phyloP scores from a whole-genome alignment of 23 tunicate genomes.

The Trididemnum clinides region DNA sequence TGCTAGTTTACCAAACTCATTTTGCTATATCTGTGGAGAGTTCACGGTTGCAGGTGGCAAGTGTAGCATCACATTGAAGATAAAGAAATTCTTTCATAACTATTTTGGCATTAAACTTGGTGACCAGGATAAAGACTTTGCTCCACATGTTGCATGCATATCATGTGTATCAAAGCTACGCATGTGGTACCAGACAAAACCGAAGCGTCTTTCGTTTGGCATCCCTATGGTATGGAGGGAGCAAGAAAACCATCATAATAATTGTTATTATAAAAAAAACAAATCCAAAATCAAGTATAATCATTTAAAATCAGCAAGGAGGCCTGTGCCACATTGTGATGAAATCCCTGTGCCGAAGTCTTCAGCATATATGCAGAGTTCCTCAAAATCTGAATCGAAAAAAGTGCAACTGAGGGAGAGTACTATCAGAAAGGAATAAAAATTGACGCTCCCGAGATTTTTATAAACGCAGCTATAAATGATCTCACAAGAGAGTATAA shows the following conservation, averaged over 20 bases:
- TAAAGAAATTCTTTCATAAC: neutral
- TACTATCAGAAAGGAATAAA: neutral
- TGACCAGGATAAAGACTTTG: slow-evolving; percentile 37
- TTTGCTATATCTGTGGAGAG: slow-evolving; percentile 33
- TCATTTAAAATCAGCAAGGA: slow-evolving; percentile 10
- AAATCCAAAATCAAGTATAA: slow-evolving; percentile 18
- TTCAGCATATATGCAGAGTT: slow-evolving; percentile 1
- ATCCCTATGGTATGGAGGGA: slow-evolving; percentile 37
- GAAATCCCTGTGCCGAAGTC: slow-evolving; percentile 30
- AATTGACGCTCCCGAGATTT: slow-evolving; percentile 13
- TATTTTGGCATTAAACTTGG: slow-evolving; percentile 37
- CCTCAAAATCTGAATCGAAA: slow-evolving; percentile 28
- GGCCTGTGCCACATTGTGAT: slow-evolving; percentile 25
- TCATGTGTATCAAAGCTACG: slow-evolving; percentile 18
- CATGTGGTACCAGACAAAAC: slow-evolving; percentile 27
- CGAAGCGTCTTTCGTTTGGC: slow-evolving; percentile 16
- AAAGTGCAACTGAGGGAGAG: slow-evolving; percentile 29
- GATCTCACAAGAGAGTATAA: slow-evolving; percentile 28
- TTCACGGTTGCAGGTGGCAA: slow-evolving; percentile 36
- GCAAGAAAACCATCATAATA: slow-evolving; percentile 30
- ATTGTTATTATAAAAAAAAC: slow-evolving; percentile 1
- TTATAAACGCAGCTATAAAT: neutral
- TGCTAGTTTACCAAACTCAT: slow-evolving; percentile 20
- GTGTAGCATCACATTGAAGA: slow-evolving; percentile 1
- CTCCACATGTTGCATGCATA: slow-evolving; percentile 28